These are phyloP conservation scores for Pimephales promelas DNA, from an alignment of 2,113 vertebrate species.

Conservation along the genomic window DNA sequence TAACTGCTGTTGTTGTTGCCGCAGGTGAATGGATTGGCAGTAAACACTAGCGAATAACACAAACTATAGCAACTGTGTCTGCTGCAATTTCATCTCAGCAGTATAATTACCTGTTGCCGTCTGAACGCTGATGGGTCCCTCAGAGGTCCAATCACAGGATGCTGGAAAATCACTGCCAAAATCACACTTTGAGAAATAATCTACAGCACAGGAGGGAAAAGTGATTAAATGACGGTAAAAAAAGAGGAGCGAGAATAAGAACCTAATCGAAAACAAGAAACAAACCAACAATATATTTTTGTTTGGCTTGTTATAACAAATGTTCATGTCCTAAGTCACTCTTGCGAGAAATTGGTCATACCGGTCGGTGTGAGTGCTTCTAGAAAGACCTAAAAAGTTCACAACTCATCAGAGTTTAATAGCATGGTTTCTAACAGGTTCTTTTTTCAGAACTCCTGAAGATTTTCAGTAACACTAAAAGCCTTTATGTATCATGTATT, in stretches of 20 bases:
- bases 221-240: constrained; percentile 10
- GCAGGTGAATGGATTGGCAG: constrained; percentile 8
- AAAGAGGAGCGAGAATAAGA: not conserved
- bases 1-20: constrained; percentile 16
- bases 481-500: not conserved
- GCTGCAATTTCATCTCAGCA: not conserved
- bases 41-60: not conserved
- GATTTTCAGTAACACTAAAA: not conserved
- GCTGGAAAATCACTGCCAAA: constrained; percentile 69
- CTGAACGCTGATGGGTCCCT: constrained; percentile 68
- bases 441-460: not conserved
- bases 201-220: constrained; percentile 63
- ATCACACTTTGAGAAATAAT: constrained; percentile 79
- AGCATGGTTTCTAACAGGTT: not conserved
- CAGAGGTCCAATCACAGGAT: constrained; percentile 80
- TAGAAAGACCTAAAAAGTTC: not conserved
- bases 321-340: constrained; percentile 33
- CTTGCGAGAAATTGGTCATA: constrained; percentile 49
- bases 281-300: constrained; percentile 3
- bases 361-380: constrained; percentile 14
- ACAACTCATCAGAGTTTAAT: not conserved
- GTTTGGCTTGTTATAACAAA: constrained; percentile 26
- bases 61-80: not conserved
- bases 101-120: constrained; percentile 68
- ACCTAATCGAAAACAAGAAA: constrained; percentile 2